Evolutionary conservation across 2,797 vertebrate species (phyloP).

Genomic region (Hozukius guyotensis): DNA sequence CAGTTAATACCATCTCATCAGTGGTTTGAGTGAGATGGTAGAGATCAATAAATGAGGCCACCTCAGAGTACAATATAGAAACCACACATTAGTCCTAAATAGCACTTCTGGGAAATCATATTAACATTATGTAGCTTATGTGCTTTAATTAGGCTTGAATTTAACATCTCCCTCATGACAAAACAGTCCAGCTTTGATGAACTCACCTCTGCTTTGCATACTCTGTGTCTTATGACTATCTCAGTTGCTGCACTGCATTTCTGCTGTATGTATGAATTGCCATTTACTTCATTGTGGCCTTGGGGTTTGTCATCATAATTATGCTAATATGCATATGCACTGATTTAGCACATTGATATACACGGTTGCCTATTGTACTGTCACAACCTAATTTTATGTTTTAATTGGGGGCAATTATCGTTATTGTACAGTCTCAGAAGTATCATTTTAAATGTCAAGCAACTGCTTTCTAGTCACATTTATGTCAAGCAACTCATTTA

Average conservation of each 20-base stretch:
- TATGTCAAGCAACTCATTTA: background rate
- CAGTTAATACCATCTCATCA: background rate
- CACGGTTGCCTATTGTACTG: background rate
- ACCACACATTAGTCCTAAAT: background rate
- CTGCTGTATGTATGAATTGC: background rate
- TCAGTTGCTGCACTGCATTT: background rate
- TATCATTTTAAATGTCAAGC: conserved; percentile 4
- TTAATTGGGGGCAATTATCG: conserved; percentile 12
- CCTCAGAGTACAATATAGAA: background rate
- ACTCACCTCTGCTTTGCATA: background rate
- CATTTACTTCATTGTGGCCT: conserved; percentile 1
- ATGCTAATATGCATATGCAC: background rate
- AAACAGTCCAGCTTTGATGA: conserved; percentile 7
- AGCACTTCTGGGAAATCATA: background rate
- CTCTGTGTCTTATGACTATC: background rate
- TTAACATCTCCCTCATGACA: background rate
- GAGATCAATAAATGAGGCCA: background rate
- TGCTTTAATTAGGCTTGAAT: background rate
- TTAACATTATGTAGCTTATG: background rate
- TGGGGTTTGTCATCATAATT: background rate
- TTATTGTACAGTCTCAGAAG: background rate
- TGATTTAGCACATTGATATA: background rate
- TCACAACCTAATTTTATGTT: conserved; percentile 4
- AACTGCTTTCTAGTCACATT: background rate
- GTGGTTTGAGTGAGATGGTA: background rate